These are phyloP conservation scores for Himantopus leucocephalus DNA, from an alignment of 2,113 vertebrate genomes.

Conservation along the genomic window DNA sequence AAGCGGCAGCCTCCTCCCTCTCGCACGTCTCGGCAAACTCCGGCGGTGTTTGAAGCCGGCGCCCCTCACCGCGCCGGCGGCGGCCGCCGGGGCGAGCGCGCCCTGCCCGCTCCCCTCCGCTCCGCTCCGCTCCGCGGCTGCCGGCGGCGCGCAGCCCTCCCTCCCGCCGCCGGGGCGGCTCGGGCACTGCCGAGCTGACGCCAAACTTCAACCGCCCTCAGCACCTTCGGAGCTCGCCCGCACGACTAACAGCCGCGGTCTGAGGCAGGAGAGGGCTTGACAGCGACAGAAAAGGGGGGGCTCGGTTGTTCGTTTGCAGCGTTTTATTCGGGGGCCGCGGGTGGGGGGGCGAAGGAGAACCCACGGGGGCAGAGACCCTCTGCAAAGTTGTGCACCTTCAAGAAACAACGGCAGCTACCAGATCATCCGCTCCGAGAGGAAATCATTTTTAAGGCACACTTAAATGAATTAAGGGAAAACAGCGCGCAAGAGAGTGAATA, in stretches of 20 bases:
- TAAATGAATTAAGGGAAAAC: constrained; percentile 27
- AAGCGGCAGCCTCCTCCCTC: constrained; percentile 61
- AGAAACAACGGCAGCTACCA: not conserved
- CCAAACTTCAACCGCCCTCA: not conserved
- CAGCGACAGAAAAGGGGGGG: not conserved
- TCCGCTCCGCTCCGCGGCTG: not conserved
- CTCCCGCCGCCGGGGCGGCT: not conserved
- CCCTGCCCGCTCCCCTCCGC: not conserved
- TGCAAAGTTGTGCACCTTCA: constrained; percentile 23
- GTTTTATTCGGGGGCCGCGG: not conserved
- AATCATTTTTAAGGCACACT: not conserved
- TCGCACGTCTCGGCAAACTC: constrained; percentile 40
- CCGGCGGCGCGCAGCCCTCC: not conserved
- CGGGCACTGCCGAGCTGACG: too few relatives aligned
- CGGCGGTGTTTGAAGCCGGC: not conserved
- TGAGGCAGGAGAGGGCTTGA: not conserved
- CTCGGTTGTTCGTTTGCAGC: not conserved
- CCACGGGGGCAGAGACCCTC: not conserved
- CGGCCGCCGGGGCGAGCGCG: not conserved
- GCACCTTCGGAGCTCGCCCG: not conserved
- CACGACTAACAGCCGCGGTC: not conserved
- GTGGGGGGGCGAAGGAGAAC: not conserved
- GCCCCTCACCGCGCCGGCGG: not conserved
- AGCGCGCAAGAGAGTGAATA: not conserved
- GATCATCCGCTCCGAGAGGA: not conserved